Evolutionary conservation across 2,888 invertebrate genomes (phyloP).

Genomic region (Microplitis deprimator): DNA sequence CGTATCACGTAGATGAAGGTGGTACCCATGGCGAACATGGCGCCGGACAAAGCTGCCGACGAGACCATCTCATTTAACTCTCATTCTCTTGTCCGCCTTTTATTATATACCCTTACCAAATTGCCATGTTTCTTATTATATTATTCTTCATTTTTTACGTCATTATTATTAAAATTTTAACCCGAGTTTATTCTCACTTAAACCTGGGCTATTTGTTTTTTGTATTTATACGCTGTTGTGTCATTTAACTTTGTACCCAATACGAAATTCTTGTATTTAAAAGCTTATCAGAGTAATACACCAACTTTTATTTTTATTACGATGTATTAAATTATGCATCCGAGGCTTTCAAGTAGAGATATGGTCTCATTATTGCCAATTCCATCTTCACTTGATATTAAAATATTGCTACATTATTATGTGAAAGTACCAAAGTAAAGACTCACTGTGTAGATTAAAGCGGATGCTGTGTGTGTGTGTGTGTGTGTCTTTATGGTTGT

Average conservation of each 20-base stretch:
- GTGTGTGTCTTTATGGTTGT: background rate
- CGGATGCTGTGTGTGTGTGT: conserved; percentile 23
- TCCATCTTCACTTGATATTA: conserved; percentile 1
- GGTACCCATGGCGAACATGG: conserved; percentile 68
- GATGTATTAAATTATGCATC: background rate
- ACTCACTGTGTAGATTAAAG: conserved; percentile 15
- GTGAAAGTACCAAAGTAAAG: conserved; percentile 23
- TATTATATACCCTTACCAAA: conserved; percentile 57
- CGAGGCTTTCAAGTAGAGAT: background rate
- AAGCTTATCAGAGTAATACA: background rate
- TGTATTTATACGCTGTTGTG: background rate
- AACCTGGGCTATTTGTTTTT: background rate
- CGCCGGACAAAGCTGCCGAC: conserved; percentile 68
- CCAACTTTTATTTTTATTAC: background rate
- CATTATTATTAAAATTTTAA: conserved; percentile 4
- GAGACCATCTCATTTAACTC: conserved; percentile 67
- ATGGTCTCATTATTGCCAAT: conserved; percentile 2
- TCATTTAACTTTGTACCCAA: background rate
- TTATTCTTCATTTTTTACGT: conserved; percentile 53
- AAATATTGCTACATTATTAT: background rate
- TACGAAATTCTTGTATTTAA: background rate
- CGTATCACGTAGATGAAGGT: conserved; percentile 64
- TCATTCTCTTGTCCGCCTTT: conserved; percentile 58
- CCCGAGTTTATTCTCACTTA: background rate
- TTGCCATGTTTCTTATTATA: conserved; percentile 15